Evolutionary conservation across 2,797 vertebrate genomes (phyloP), one percentile per base, ranked within the genome.

Genomic region (Lepus oiostolus): DNA sequence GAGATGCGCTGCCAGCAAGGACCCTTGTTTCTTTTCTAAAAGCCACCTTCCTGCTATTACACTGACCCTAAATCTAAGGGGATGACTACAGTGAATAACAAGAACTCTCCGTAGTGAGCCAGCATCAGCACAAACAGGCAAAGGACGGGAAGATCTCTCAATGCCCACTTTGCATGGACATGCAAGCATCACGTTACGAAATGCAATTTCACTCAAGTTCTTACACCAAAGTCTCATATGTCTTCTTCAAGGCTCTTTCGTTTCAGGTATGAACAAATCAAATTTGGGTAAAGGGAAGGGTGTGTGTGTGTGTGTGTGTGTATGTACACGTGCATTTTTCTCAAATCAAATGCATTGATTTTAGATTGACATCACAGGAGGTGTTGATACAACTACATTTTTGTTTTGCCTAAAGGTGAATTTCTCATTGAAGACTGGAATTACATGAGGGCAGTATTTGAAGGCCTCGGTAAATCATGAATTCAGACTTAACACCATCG

Each of bases 291-390:
- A 4, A 50, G 19, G 72, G 5, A 60, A 85, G 19, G 79, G 58
- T 47, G 28, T 58, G 4, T 50, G 30, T 63, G 22, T 32, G 30
- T 60, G 8, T 35, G 4, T 47, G 26, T 0, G 35, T 0, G 14
- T n/a, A n/a, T n/a, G n/a, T n/a, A n/a, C 26, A 14, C 14, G 3
- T 17, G 16, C 21, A 5, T 62, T 11, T 86, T 9, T 11, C 54
- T 80, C 71, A 90, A 65, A 91, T 74, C 81, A 96, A 95, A 97
- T 76, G 2, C 80, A 91, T 4, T 85, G 92, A 94, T 94, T 93
- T 90, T 71, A 63, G 63, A 54, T 80, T 92, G 88, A 82, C 38
- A 50, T 26, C 42, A 65, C 21, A 83, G 35, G 35, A 93, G 30
- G 67, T 72, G 70, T 71, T 93, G 84, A 87, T 76, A 85, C 58